A percentile compares a stretch with the other conserved stretches of the same genome.
phyloP scores from a whole-genome alignment of 2,113 vertebrate species.

The Pseudorhombus dupliciocellatus region DNA sequence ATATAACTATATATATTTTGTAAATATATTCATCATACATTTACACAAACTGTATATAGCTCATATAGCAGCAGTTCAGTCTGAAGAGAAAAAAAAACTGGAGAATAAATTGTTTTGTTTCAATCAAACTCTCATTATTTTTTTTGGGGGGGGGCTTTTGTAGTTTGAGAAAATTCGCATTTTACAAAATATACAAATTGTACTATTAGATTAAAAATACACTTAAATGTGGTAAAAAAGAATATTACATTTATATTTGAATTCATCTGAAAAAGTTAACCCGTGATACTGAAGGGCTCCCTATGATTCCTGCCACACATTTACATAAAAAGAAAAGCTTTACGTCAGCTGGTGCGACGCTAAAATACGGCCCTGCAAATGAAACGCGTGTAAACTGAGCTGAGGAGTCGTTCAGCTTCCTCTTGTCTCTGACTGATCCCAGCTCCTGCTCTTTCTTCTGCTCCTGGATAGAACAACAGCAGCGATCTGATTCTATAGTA shows the following conservation, averaged over 20 bases:
- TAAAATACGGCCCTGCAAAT: background rate
- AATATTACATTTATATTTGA: background rate
- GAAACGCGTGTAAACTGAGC: background rate
- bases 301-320: background rate
- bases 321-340: background rate
- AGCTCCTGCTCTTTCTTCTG: background rate
- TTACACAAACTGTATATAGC: background rate
- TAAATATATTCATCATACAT: no score
- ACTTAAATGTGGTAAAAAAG: background rate
- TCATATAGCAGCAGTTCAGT: no score
- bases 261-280: background rate
- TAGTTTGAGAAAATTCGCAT: background rate
- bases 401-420: constrained; percentile 3
- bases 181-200: background rate
- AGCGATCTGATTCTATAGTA: background rate
- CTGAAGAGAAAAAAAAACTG: no score
- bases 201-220: background rate
- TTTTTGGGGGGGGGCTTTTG: background rate
- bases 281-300: background rate
- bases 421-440: constrained; percentile 9
- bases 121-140: no score
- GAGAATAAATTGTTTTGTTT: no score
- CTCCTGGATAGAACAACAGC: background rate
- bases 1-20: no score
- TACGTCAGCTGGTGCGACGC: background rate